Evolutionary conservation across 2,113 vertebrate species (phyloP).

Genomic region (Urocynchramus pylzowi): DNA sequence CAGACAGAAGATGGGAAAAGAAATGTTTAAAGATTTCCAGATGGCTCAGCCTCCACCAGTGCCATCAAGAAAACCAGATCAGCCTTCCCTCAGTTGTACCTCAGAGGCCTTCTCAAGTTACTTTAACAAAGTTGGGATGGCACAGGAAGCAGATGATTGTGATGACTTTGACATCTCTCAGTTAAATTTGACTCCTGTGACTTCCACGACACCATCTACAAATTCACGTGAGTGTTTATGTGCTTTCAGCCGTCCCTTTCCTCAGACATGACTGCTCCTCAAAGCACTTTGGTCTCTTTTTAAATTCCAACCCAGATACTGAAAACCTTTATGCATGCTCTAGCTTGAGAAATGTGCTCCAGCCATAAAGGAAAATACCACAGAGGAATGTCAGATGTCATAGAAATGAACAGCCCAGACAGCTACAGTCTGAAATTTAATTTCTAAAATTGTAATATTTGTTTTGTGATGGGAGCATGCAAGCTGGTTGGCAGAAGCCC

Average conservation of each 20-base stretch:
- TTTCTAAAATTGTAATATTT: background rate
- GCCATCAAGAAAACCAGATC: conserved; percentile 87
- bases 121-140: conserved; percentile 95
- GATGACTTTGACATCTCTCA: conserved; percentile 99
- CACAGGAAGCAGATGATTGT: conserved; percentile 96
- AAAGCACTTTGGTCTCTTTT: background rate
- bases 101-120: conserved; percentile 97
- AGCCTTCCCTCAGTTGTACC: conserved; percentile 88
- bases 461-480: background rate
- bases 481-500: background rate
- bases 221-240: conserved; percentile 88
- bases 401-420: background rate
- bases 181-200: conserved; percentile 97
- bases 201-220: conserved; percentile 95
- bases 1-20: conserved; percentile 89
- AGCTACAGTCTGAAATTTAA: background rate
- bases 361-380: background rate
- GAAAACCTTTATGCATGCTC: background rate
- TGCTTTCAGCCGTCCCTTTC: background rate
- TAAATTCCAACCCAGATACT: background rate
- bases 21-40: conserved; percentile 98
- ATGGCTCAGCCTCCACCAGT: conserved; percentile 92
- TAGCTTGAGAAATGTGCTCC: background rate
- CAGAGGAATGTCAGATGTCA: background rate
- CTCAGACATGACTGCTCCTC: background rate